Evolutionary conservation across 2,113 vertebrate genomes (phyloP).

Genomic region (Nycticebus coucang): DNA sequence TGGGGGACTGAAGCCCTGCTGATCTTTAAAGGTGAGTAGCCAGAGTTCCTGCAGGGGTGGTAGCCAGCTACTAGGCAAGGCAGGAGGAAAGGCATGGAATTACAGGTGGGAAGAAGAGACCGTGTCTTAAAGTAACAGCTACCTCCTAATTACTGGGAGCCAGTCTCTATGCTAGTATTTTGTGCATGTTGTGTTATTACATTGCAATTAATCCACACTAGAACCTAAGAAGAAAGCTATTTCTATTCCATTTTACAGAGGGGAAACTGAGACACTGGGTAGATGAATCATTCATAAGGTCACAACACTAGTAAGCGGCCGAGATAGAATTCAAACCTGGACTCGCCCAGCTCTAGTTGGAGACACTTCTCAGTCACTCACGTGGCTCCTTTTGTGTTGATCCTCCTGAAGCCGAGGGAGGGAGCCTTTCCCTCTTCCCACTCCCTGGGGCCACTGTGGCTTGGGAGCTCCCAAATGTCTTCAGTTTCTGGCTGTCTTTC

Average conservation of each 20-base stretch:
- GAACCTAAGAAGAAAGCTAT: neutral
- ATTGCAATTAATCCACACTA: neutral
- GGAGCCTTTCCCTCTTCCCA: neutral
- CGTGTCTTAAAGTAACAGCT: neutral
- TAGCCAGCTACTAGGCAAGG: neutral
- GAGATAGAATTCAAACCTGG: neutral
- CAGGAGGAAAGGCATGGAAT: neutral
- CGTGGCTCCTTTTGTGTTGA: neutral
- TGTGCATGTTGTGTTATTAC: neutral
- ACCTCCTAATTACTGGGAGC: neutral
- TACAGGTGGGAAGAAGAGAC: neutral
- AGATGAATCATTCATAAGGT: neutral
- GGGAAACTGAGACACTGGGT: neutral
- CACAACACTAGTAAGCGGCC: neutral
- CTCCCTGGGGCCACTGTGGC: rapidly evolving
- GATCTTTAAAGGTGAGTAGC: neutral
- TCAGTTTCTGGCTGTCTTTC: neutral
- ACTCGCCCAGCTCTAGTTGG: neutral
- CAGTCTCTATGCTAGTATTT: neutral
- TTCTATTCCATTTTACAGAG: neutral
- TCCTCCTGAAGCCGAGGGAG: no score
- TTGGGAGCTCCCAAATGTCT: neutral
- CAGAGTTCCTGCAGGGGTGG: neutral
- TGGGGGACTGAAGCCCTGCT: neutral
- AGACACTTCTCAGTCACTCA: neutral